Percentiles rank a stretch among this genome's conserved stretches.
Evolutionary conservation across 64 coral and sea anemone genomes (phyloP).

Genomic region (Actinia tenebrosa): DNA sequence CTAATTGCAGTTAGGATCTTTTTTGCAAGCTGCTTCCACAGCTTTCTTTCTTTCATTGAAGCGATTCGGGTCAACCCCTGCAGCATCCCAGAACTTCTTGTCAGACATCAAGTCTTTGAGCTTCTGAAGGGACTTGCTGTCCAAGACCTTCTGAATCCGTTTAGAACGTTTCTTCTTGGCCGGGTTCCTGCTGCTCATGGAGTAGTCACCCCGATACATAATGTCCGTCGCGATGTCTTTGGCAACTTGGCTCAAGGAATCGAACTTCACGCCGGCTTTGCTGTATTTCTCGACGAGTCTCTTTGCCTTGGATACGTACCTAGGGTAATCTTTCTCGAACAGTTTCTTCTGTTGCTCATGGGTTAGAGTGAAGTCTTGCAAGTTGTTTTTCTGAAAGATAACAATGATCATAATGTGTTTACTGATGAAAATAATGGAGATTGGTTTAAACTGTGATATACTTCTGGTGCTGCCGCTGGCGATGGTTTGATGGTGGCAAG

Average conservation of each 20-base stretch:
- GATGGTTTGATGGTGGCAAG: background rate
- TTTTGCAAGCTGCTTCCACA: slow-evolving; percentile 9
- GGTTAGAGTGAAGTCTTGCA: background rate
- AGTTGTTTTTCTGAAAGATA: slow-evolving; percentile 5
- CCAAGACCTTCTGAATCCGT: background rate
- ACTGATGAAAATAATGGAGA: no score
- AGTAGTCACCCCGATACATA: background rate
- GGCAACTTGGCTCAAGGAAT: background rate
- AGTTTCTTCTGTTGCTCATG: slow-evolving; percentile 12
- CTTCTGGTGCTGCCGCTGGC: no score
- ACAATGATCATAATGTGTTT: no score
- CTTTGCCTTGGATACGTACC: background rate
- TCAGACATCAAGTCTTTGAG: background rate
- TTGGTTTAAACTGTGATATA: no score
- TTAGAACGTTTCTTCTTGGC: background rate
- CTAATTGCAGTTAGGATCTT: slow-evolving; percentile 20
- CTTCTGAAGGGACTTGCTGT: background rate
- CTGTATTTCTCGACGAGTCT: background rate
- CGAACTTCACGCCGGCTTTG: background rate
- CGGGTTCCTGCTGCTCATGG: background rate
- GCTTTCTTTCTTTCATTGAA: slow-evolving; percentile 7
- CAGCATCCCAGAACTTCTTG: background rate
- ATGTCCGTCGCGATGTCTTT: slow-evolving; percentile 15
- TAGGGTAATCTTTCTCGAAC: background rate
- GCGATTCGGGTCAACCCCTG: background rate